Percentiles rank a stretch among this genome's conserved stretches.
Evolutionary conservation across 2,797 vertebrate species (phyloP).

Genomic region (Ficedula albicollis): DNA sequence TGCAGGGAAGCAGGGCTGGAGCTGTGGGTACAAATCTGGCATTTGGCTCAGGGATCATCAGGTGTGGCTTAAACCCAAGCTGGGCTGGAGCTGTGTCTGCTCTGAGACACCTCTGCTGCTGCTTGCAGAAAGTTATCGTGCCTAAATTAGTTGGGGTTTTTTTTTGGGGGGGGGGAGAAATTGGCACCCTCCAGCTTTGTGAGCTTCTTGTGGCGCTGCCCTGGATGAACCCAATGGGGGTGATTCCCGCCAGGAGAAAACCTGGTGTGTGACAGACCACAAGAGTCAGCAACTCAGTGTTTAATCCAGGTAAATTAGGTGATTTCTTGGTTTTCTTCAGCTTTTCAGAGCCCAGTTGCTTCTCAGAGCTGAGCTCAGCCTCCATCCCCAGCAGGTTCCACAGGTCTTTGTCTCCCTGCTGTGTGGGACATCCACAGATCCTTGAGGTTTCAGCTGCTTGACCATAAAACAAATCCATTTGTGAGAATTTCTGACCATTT

Average conservation of each 20-base stretch:
- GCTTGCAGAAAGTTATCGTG: neutral
- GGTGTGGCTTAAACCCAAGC: neutral
- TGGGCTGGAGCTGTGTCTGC: neutral
- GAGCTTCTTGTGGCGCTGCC: neutral
- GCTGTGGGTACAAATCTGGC: neutral
- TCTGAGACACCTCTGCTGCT: neutral
- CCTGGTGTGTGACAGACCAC: neutral
- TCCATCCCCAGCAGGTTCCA: neutral
- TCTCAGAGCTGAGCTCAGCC: neutral
- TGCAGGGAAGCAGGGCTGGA: neutral
- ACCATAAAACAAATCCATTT: fast-evolving
- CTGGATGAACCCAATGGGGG: fast-evolving
- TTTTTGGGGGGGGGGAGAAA: neutral
- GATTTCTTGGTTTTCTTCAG: neutral
- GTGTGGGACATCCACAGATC: neutral
- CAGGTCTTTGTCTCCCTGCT: no score
- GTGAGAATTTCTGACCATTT: fast-evolving
- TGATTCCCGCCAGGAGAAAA: neutral
- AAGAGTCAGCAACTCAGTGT: neutral
- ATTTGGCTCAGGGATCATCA: neutral
- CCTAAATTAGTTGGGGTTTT: fast-evolving
- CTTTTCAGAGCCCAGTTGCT: neutral
- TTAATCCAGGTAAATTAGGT: neutral
- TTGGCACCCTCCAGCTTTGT: neutral
- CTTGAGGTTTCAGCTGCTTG: fast-evolving